Base-by-base conservation (phyloP, 2,113 vertebrate genomes). In the Taurulus bubalis region DNA sequence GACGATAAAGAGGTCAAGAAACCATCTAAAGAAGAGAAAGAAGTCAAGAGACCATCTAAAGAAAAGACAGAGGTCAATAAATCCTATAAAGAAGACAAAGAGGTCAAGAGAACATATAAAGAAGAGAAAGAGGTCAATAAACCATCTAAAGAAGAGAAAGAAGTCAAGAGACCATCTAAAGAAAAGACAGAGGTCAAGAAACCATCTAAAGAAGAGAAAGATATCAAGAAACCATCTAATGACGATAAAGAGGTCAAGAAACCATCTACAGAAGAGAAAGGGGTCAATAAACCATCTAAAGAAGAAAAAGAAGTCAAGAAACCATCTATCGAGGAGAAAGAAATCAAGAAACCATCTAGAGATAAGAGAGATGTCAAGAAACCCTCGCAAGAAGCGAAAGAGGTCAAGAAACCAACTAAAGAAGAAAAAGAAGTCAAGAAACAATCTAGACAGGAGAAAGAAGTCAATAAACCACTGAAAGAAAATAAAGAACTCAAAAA, bases 111-210 rank as follows among this genome's bases (percentile, higher is more conserved):
- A 26, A 53, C n/a, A 24, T 1, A 6, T 32, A 85, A 68, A 74
- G 49, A 73, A 36, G 38, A 40, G 45, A 79, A 76, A 58, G 67
- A 76, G 11, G 22, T 3, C 8, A 70, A 58, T 47, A 76, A 59
- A 70, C 58, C n/a, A 3, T 4, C 24, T 16, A 68, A 42, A 71
- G 68, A 63, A n/a, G 42, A 77, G 9, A 64, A 72, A 60, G 77
- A 70, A 6, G 14, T 40, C 2, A 66, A 83, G 70, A 77, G 84
- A 75, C 59, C 53, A 5, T 22, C 28, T 6, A 84, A 70, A 45
- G 84, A 79, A 55, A 51, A 66, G 20, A 51, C 70, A 45, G 53
- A 75, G 53, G 53, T 28, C 12, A 53, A 53, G 38, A 75, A 26
- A 36, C 26, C n/a, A 36, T 18, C 6, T 14, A 56, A 63, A 73